Base-by-base conservation (phyloP, 2,113 vertebrate species). In the Callionymus lyra region DNA sequence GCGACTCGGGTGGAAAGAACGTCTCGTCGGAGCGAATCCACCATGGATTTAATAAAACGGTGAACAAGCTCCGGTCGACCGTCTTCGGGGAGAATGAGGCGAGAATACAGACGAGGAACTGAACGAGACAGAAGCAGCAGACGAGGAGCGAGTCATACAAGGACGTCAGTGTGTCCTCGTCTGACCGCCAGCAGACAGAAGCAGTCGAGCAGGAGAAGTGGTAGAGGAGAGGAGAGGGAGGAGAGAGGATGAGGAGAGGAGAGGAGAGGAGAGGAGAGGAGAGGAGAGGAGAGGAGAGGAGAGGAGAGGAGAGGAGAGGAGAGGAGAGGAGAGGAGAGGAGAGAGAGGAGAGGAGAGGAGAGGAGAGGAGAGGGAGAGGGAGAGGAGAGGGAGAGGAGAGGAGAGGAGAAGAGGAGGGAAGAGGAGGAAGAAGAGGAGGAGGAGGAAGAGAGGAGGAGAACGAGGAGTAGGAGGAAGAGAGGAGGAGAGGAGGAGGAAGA, bases 81-180 rank as follows among this genome's bases (percentile, higher is more conserved):
- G 35, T 50, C 46, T 49, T 47, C 57, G 51, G 53, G 41, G 21
- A 35, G 17, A 45, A 66, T 15, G 47, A 55, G 39, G 65, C 42
- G 44, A 46, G 55, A 74, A 76, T 59, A 62, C 64, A 58, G 39
- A 72, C 65, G 64, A 74, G 68, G 1, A 17, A 3, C 34, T n/a
- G 21, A 47, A 15, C 9, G 9, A 49, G 62, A 36, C 12, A 47
- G 33, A 2, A 1, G 46, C 31, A 53, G 36, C 45, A 31, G 48
- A 34, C 36, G 36, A 13, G 14, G 4, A 5, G 36, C 12, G 32
- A 62, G 60, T 65, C 32, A 65, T 44, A 44, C 38, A 34, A 65
- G 66, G 60, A 70, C 58, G 56, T 16, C 35, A 35, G 41, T 2
- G 12, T 21, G 36, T 59, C 52, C 55, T 59, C 45, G 6, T 40